These are phyloP conservation scores for Emydocephalus ijimae DNA, from an alignment of 2,113 vertebrate species.

Conservation along the genomic window DNA sequence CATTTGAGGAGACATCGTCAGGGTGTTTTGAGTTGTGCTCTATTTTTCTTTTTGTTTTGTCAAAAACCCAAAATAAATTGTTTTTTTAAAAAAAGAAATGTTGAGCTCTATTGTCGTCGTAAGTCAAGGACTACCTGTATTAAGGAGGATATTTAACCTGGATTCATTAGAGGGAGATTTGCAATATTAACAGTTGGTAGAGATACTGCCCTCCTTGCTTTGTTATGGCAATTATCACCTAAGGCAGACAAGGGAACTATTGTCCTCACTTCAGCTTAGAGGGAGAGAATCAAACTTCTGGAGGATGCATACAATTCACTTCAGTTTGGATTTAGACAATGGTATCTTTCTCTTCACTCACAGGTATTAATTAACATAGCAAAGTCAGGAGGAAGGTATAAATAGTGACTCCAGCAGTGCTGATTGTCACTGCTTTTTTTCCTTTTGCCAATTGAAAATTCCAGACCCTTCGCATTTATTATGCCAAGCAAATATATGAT, in stretches of 20 bases:
- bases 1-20: too few relatives aligned
- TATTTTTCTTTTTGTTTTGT: too few relatives aligned
- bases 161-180: not conserved
- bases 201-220: not conserved
- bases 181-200: not conserved
- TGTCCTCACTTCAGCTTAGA: not conserved
- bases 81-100: not conserved
- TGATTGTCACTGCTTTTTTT: not conserved
- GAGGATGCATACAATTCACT: not conserved
- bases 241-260: not conserved
- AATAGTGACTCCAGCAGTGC: not conserved
- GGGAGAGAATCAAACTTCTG: not conserved
- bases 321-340: not conserved
- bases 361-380: conserved; percentile 2
- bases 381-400: not conserved
- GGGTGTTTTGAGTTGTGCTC: too few relatives aligned
- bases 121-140: not conserved
- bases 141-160: not conserved
- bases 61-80: too few relatives aligned
- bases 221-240: not conserved
- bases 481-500: not conserved
- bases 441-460: not conserved
- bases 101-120: not conserved
- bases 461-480: not conserved
- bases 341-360: not conserved